Percentiles rank a stretch among this genome's conserved stretches.
phyloP scores from a whole-genome alignment of 2,113 vertebrate species.

The Planiliza haematocheilus region DNA sequence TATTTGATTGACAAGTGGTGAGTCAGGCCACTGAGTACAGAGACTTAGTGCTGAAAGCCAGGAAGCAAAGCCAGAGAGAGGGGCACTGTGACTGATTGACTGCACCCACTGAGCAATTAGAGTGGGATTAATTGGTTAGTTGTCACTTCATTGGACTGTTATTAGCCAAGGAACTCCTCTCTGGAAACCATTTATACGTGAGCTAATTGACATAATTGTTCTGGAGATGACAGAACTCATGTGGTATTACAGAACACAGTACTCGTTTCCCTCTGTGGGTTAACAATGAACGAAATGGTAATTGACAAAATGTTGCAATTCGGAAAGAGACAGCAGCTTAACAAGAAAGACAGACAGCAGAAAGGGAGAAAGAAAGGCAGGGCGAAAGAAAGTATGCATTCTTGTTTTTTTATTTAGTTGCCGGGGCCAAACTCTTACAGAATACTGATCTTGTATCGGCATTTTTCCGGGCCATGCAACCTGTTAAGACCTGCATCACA shows the following conservation, averaged over 20 bases:
- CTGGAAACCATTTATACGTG: slow-evolving; percentile 69
- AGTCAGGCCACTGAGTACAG: slow-evolving; percentile 39
- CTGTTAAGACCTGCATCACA: no score
- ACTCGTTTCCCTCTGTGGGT: slow-evolving; percentile 45
- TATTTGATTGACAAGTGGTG: slow-evolving; percentile 69
- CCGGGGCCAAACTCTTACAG: neutral
- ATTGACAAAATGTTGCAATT: slow-evolving; percentile 63
- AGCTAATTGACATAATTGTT: slow-evolving; percentile 75
- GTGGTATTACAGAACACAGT: slow-evolving; percentile 56
- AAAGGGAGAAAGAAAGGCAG: slow-evolving; percentile 1
- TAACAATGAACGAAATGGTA: slow-evolving; percentile 58
- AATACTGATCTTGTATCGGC: no score
- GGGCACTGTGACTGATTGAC: slow-evolving; percentile 60
- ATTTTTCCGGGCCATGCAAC: no score
- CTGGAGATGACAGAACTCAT: slow-evolving; percentile 66
- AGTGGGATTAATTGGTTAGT: slow-evolving; percentile 71
- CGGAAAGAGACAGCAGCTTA: slow-evolving; percentile 16
- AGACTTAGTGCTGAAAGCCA: slow-evolving; percentile 31
- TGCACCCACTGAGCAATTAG: slow-evolving; percentile 72
- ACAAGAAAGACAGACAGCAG: slow-evolving; percentile 32
- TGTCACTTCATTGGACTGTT: slow-evolving; percentile 73
- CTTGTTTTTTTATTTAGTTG: slow-evolving; percentile 22
- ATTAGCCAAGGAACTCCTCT: slow-evolving; percentile 66
- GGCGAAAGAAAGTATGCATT: slow-evolving; percentile 16
- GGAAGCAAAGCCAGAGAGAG: slow-evolving; percentile 16